These are phyloP conservation scores for Anolis sagrei DNA, from an alignment of 2,113 vertebrate genomes.

Conservation along the genomic window DNA sequence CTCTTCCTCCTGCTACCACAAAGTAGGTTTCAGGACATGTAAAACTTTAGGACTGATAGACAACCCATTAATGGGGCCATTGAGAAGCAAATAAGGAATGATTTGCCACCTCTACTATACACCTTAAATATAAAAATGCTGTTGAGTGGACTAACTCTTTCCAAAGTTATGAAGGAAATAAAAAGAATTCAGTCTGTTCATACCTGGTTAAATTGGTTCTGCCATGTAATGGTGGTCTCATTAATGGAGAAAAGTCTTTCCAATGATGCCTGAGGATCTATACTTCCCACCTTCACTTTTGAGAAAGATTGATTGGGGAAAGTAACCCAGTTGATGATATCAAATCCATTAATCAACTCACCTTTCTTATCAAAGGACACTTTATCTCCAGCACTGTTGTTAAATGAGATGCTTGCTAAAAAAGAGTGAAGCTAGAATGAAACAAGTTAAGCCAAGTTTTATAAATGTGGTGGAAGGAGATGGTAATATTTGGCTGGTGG, in stretches of 20 bases:
- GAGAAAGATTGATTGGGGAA: not conserved
- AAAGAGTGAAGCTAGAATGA: not conserved
- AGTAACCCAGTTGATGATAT: constrained; percentile 3
- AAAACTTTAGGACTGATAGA: too few relatives aligned
- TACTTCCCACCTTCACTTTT: not conserved
- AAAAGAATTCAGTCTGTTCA: not conserved
- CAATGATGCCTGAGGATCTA: not conserved
- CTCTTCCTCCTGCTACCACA: too few relatives aligned
- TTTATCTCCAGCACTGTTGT: constrained; percentile 4
- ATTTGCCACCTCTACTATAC: too few relatives aligned
- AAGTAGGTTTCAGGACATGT: too few relatives aligned
- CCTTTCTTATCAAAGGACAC: not conserved
- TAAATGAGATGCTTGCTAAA: constrained; percentile 1
- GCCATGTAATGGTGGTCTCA: constrained; percentile 1
- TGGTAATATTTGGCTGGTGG: not conserved
- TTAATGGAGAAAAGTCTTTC: not conserved
- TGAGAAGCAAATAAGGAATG: too few relatives aligned
- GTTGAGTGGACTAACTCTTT: too few relatives aligned
- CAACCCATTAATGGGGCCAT: too few relatives aligned
- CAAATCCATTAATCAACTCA: not conserved
- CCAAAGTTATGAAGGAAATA: too few relatives aligned
- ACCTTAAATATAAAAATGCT: too few relatives aligned
- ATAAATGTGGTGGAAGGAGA: not conserved
- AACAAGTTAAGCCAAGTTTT: not conserved
- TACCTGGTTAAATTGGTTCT: constrained; percentile 20